Conservation (phyloP, 2,797 vertebrate species). For the Onychomys arenicola region DNA sequence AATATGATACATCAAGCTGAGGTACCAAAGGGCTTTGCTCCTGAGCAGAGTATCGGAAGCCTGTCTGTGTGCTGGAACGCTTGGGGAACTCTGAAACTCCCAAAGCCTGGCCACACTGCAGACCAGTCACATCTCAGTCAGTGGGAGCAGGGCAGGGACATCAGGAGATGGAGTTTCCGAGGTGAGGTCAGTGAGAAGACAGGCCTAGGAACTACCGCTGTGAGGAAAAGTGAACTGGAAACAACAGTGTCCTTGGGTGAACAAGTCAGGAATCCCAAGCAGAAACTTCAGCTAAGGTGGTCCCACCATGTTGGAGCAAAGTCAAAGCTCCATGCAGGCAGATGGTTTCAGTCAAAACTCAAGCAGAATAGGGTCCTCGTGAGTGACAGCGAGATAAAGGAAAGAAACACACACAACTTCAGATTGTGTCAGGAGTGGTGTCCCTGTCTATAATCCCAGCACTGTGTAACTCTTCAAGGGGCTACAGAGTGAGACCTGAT, state of each 20-base stretch:
- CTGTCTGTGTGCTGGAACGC: background rate
- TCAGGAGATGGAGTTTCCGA: background rate
- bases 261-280: background rate
- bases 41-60: background rate
- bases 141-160: background rate
- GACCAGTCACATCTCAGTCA: background rate
- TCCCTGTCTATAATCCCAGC: background rate
- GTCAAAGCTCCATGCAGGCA: background rate
- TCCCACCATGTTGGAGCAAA: background rate
- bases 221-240: background rate
- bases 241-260: background rate
- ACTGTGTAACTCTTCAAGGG: background rate
- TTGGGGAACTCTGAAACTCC: background rate
- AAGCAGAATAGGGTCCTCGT: background rate
- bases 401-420: background rate
- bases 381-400: background rate
- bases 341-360: background rate
- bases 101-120: background rate
- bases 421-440: background rate
- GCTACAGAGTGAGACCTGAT: background rate
- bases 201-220: background rate
- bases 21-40: background rate
- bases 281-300: background rate
- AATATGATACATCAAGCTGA: background rate
- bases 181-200: background rate